Evolutionary conservation across 2,888 invertebrate species (phyloP).

Genomic region (Elysia crispata): DNA sequence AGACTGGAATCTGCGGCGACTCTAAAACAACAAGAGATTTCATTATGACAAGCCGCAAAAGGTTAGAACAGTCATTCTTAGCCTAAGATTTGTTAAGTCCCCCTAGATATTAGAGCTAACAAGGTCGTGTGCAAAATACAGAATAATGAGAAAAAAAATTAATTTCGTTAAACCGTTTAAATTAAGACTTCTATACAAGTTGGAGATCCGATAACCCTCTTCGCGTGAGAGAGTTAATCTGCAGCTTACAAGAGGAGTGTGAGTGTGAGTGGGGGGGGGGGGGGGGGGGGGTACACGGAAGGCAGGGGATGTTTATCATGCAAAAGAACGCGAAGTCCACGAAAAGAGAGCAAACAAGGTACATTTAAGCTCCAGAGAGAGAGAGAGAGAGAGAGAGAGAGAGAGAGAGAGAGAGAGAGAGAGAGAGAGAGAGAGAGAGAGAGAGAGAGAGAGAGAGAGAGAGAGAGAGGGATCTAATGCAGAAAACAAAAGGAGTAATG

Average conservation of each 20-base stretch:
- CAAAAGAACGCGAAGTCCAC: not conserved
- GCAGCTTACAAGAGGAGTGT: too few species aligned
- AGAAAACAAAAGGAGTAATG: too few species aligned
- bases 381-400: not conserved
- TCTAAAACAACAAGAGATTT: slow-evolving; percentile 1
- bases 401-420: slow-evolving; percentile 3
- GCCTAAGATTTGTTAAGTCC: too few species aligned
- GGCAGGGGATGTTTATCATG: not conserved
- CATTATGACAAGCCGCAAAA: too few species aligned
- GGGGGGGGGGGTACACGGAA: not conserved
- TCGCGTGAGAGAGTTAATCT: too few species aligned
- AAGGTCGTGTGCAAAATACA: too few species aligned
- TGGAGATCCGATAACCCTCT: too few species aligned
- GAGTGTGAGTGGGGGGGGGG: too few species aligned
- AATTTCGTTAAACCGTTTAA: too few species aligned
- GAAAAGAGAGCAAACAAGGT: not conserved
- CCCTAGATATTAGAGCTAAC: too few species aligned
- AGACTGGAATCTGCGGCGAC: not conserved
- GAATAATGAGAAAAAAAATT: not conserved
- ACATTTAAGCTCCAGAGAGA: not conserved
- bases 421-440: slow-evolving; percentile 19
- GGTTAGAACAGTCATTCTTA: too few species aligned
- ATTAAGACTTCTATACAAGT: too few species aligned
- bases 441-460: slow-evolving; percentile 36
- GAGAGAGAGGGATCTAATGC: not conserved